These are phyloP conservation scores for Galeopsomyia nigrocyanea DNA, from an alignment of 2,888 invertebrate species.

Conservation along the genomic window DNA sequence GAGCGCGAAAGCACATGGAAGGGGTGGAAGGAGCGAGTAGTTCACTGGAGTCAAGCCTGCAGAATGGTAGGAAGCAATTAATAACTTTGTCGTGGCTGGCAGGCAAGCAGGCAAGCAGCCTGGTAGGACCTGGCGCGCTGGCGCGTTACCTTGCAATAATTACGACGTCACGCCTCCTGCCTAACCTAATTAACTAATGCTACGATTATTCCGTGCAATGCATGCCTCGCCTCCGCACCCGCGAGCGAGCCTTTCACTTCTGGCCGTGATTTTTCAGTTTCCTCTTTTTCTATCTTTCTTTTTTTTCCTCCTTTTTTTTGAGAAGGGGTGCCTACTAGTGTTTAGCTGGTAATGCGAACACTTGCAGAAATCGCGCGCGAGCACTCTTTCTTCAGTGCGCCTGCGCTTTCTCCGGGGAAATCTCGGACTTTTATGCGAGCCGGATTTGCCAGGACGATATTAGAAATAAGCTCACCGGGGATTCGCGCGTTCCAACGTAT, in stretches of 20 bases:
- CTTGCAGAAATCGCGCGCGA: background rate
- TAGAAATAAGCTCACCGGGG: conserved; percentile 37
- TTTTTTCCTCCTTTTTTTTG: background rate
- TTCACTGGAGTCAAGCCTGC: conserved; percentile 56
- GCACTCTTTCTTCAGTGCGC: background rate
- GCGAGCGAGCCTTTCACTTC: conserved; percentile 13
- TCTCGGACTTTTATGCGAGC: conserved; percentile 33
- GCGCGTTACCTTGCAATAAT: conserved; percentile 63
- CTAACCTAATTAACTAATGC: conserved; percentile 66
- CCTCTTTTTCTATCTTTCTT: background rate
- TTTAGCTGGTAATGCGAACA: background rate
- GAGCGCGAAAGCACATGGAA: background rate
- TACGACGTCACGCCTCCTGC: conserved; percentile 67
- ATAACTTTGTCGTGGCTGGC: conserved; percentile 65
- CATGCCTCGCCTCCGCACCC: background rate
- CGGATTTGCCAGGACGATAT: conserved; percentile 40
- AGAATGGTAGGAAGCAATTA: conserved; percentile 67
- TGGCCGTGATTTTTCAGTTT: background rate
- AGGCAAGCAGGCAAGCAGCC: conserved; percentile 50
- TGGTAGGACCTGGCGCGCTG: conserved; percentile 50
- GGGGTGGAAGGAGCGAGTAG: conserved; percentile 44
- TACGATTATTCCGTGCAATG: conserved; percentile 44
- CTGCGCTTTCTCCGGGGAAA: conserved; percentile 27
- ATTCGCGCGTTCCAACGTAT: conserved; percentile 11
- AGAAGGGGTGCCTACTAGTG: background rate